Base-by-base conservation (phyloP, 2,113 vertebrate genomes). In the Apistogramma diplotaenia region DNA sequence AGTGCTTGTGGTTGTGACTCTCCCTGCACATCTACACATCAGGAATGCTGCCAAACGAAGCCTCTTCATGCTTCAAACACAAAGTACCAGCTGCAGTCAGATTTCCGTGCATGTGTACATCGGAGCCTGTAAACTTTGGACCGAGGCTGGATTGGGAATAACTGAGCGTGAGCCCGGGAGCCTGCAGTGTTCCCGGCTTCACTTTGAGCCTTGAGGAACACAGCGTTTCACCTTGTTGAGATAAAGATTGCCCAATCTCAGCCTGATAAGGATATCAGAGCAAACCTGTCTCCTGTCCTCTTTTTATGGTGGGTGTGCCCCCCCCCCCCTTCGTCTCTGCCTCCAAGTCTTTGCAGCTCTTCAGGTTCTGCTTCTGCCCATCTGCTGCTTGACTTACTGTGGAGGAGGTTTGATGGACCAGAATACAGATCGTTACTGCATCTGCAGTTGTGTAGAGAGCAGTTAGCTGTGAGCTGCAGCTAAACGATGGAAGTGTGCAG, bases 211-310 rank as follows among this genome's bases (percentile, higher is more conserved):
- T 29, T 49, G 0, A 19, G 6, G 25, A 70, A 67, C 33, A 18
- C 58, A 16, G 1, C 59, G 57, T 70, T 78, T 86, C 74, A 83
- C 46, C 15, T 3, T 2, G 8, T 0, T 4, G 53, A 62, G 82
- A 77, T 4, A 37, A 74, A 76, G 35, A 76, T 89, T 79, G 76
- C 10, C 61, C 79, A 81, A 59, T 35, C 43, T 65, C 9, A 70
- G 4, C 40, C 46, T 11, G 62, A 70, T 49, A 70, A 74, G 55
- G 46, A 13, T 31, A 19, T 33, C 49, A 18, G 29, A 61, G 19
- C 35, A 25, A 59, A 72, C 62, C 62, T 82, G 49, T 70, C 46
- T 77, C 82, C 85, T 40, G 53, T 74, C 54, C 40, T 87, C 25
- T 21, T 62, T 83, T 31, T 85, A 2, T 25, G 3, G 55, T 60